Conservation (phyloP, 2,113 vertebrate species). For the Excalfactoria chinensis region DNA sequence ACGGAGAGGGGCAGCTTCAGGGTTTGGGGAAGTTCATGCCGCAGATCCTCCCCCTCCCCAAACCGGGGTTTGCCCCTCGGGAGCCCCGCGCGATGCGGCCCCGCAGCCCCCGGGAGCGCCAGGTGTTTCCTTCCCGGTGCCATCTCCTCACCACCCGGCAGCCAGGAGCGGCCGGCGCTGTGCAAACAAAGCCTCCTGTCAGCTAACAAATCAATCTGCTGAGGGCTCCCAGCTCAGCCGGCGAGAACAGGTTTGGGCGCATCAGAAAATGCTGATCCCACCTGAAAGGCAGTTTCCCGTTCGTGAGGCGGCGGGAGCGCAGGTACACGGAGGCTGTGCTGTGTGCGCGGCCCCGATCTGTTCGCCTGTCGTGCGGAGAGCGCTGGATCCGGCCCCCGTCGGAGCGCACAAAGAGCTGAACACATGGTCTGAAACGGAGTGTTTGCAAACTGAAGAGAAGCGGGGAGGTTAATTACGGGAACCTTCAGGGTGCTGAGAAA, state of each 20-base stretch:
- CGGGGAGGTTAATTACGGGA: not conserved
- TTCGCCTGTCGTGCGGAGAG: not conserved
- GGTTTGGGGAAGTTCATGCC: not conserved
- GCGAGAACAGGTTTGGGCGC: not conserved
- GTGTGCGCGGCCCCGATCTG: accelerated
- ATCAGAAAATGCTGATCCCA: not conserved
- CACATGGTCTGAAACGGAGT: accelerated
- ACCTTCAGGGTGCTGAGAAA: not conserved
- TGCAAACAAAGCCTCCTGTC: slow-evolving; percentile 42
- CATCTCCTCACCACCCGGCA: not conserved
- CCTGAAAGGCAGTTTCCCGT: not conserved
- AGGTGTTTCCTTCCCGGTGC: not conserved
- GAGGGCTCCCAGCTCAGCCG: not conserved
- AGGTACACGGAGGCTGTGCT: not conserved
- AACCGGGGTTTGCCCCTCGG: not conserved
- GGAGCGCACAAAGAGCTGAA: not conserved
- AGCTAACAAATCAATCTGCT: not conserved
- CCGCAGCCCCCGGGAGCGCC: not conserved
- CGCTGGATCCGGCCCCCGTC: not conserved
- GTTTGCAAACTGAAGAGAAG: not conserved
- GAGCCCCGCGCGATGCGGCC: accelerated
- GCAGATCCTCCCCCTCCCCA: too few relatives aligned
- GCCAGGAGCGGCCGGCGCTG: not conserved
- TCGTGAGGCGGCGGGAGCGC: accelerated
- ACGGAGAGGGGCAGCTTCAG: not conserved